These are phyloP conservation scores for Lethenteron reissneri DNA, from an alignment of 2,113 vertebrate species.

Conservation along the genomic window DNA sequence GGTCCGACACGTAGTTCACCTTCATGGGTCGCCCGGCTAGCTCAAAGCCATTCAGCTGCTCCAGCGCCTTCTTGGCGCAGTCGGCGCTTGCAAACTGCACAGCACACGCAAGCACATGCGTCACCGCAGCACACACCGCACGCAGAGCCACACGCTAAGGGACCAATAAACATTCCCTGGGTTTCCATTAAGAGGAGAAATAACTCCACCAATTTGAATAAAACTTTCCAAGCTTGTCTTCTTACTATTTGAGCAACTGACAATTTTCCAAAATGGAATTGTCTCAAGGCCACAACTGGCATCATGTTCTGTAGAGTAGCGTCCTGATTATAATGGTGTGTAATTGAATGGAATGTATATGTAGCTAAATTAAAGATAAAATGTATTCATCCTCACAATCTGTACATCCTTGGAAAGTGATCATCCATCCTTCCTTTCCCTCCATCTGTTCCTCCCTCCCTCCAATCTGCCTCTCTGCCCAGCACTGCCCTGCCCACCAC, in stretches of 20 bases:
- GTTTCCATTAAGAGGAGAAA: not conserved
- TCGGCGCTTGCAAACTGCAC: conserved; percentile 66
- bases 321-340: too few species aligned
- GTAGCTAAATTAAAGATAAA: too few species aligned
- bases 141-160: not conserved
- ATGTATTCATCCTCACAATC: too few species aligned
- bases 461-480: too few species aligned
- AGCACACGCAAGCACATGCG: not conserved
- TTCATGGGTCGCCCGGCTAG: conserved; percentile 88
- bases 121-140: not conserved
- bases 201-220: not conserved
- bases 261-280: not conserved
- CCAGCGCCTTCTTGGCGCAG: conserved; percentile 84
- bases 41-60: conserved; percentile 86
- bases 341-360: too few species aligned
- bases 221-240: not conserved
- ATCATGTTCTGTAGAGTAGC: too few species aligned
- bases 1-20: conserved; percentile 84
- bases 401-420: too few species aligned
- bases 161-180: conserved; percentile 1
- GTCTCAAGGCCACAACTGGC: not conserved
- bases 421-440: too few species aligned
- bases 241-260: not conserved
- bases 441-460: too few species aligned
- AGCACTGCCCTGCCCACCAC: too few species aligned